Evolutionary conservation across 2,888 invertebrate species (phyloP), one percentile per base, ranked within the genome.

Genomic region (Parnassius apollo): DNA sequence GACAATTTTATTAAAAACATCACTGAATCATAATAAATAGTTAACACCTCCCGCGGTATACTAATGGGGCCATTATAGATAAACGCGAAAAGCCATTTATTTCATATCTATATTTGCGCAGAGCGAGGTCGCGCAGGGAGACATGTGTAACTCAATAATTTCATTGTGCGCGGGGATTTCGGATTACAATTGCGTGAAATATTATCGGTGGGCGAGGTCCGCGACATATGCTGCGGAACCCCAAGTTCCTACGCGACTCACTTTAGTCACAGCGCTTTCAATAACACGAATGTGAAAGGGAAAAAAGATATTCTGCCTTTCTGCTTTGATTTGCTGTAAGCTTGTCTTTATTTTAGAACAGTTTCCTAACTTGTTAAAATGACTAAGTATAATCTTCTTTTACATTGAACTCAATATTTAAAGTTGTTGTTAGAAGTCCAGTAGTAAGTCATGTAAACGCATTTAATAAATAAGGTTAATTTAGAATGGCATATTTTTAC

Each of bases 101-200:
- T 84, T 79, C 80, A 81, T 89, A 88, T 90, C 88, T 88, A 69
- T 90, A 78, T 88, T 87, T 88, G 85, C 72, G 76, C 87, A 87
- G 77, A 74, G 76, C 72, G 65, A 65, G 68, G 67, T 74, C 73
- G 66, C 73, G 69, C 75, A 69, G 49, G 49, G 75, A 75, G 82
- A 85, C 85, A 86, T 86, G 82, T 86, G 87, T 87, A 85, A 82
- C 83, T 83, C 78, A 78, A 83, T 85, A 83, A 86, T 83, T 49
- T 49, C 49, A 75, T 85, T 83, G 80, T 80, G 75, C 70, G 68
- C 72, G 70, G 83, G 83, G 83, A 82, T 86, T 86, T 81, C 7
- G 70, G 78, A 72, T 78, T 71, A 81, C 83, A 85, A 88, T 86
- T 85, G 87, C 81, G 81, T 87, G 85, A 82, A 86, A 85, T 84